Percentiles rank a stretch among this genome's conserved stretches.
phyloP scores from a whole-genome alignment of 2,888 invertebrate genomes.

The Melipona beecheii region DNA sequence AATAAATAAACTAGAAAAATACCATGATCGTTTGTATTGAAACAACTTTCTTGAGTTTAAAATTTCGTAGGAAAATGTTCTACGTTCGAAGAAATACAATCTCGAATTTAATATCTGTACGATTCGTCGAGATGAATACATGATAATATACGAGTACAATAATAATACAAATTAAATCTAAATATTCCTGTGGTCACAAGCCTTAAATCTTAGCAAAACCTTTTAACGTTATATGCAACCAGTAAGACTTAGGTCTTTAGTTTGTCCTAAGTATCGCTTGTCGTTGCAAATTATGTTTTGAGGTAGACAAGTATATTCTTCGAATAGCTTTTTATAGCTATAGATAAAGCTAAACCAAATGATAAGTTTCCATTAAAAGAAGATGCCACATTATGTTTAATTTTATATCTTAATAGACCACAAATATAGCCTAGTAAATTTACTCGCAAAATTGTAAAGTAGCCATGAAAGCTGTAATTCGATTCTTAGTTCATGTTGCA shows the following conservation, averaged over 20 bases:
- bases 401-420: slow-evolving; percentile 73
- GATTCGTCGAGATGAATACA: slow-evolving; percentile 51
- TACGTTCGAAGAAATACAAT: slow-evolving; percentile 56
- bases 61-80: slow-evolving; percentile 39
- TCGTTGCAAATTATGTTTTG: slow-evolving; percentile 81
- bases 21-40: slow-evolving; percentile 17
- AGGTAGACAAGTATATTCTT: slow-evolving; percentile 84
- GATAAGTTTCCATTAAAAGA: slow-evolving; percentile 70
- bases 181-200: slow-evolving; percentile 74
- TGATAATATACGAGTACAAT: slow-evolving; percentile 67
- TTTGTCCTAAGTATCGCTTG: slow-evolving; percentile 66
- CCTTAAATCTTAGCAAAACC: slow-evolving; percentile 76
- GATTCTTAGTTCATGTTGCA: slow-evolving; percentile 49
- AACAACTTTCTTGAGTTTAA: slow-evolving; percentile 39
- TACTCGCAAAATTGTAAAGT: slow-evolving; percentile 42
- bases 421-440: slow-evolving; percentile 65
- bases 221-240: slow-evolving; percentile 77
- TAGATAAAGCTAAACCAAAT: slow-evolving; percentile 80
- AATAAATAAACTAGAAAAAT: slow-evolving; percentile 39
- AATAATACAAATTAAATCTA: slow-evolving; percentile 76
- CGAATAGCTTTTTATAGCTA: slow-evolving; percentile 82
- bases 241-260: slow-evolving; percentile 65
- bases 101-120: slow-evolving; percentile 42
- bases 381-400: slow-evolving; percentile 72
- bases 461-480: slow-evolving; percentile 43